Evolutionary conservation across 2,113 vertebrate genomes (phyloP), one percentile per base, ranked within the genome.

Genomic region (Nesogale talazaci): DNA sequence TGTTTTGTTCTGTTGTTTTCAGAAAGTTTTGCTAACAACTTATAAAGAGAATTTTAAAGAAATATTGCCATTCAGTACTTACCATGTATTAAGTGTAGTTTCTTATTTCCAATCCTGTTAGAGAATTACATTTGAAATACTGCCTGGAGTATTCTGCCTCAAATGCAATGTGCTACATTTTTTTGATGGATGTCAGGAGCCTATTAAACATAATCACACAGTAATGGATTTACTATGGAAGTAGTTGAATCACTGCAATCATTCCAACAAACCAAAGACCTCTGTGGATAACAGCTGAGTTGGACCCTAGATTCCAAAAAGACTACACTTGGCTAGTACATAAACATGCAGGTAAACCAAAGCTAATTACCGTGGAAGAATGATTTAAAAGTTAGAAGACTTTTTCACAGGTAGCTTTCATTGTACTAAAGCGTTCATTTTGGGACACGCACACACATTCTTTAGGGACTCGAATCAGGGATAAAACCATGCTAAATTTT

Each of bases 101-200:
- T 95, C 91, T 95, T 91, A 95, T 94, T 94, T 89, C 76, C 89
- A 94, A 63, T 91, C 42, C 59, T 76, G 14, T 77, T 87, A 25
- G 67, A 95, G 74, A 95, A 94, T 78, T 92, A 81, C 92, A 74
- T 96, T 95, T 94, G 94, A 96, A 96, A 95, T 85, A 74, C 75
- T 84, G 74, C 93, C 63, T 75, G 25, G 81, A 94, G 75, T 93
- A 69, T 95, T 92, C 91, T 91, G 29, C 38, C 86, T 93, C 95
- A 86, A 95, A 78, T 76, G 23, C 80, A 89, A 86, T 20, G 23
- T 78, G 67, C 77, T 70, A 76, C 17, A 8, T 52, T 80, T 56
- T 56, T 80, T 92, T 96, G 84, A 93, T 93, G 89, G 74, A 93
- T 94, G 52, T 65, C 63, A 65, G 63, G 63, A 27, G 63, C 59